Base-by-base conservation (phyloP, 1,140 invertebrate genomes). In the Octopus sinensis region DNA sequence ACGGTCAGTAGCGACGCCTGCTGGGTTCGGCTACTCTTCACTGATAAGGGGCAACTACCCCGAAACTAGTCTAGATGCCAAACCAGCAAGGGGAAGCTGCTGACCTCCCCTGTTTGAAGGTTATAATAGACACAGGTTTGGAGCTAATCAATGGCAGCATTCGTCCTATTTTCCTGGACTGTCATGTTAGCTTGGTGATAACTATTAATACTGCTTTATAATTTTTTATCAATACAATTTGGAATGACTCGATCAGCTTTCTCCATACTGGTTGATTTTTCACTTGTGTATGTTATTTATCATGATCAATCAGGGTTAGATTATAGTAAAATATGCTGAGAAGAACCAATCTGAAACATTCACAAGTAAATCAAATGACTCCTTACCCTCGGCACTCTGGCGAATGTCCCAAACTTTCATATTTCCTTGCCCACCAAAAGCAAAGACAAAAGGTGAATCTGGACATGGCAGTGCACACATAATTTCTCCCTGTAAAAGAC, bases 361-460 rank as follows among this genome's bases (percentile, higher is more conserved):
- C 17, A 62, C 17, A 1, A 17, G 56, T 17, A 62, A 12, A 12
- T 62, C 17, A 62, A 62, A 62, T 9, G 17, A 62, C 17, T 62
- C 6, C 86, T 87, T 90, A 95, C 95, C 94, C 86, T 93, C 90
- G 81, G 93, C 91, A 88, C 93, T 93, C 85, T 93, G 92, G 92
- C 92, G 54, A 7, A 96, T 91, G 90, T 97, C 93, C 86, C 94
- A 93, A 5, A 97, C 92, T 85, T 94, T 93, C 81, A 96, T 94
- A 90, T 94, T 94, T 83, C 95, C 93, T 51, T 96, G 95, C 2
- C 96, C 96, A 73, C 96, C 96, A 82, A 94, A 91, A 73, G 94
- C 94, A 86, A 96, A 92, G 12, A 95, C 92, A 89, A 95, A 95
- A 10, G 96, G 94, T 87, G 93, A 94, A 87, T 98, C 95, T 6